Conservation (phyloP, 2,113 vertebrate species). For the Mobula hypostoma region DNA sequence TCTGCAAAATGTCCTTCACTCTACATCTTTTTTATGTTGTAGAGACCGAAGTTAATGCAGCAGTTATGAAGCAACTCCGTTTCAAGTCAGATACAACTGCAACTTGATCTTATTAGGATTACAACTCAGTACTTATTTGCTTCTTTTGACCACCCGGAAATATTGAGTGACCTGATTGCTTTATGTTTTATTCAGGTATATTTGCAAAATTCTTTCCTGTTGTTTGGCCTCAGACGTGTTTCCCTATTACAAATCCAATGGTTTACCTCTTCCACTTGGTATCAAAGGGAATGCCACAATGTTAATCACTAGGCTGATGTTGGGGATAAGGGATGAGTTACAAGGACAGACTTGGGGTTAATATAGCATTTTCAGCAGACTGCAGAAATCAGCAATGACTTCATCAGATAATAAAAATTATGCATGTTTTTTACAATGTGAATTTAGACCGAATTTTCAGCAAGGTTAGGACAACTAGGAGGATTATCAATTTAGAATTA, state of each 20-base stretch:
- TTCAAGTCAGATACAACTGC: neutral
- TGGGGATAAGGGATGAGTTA: neutral
- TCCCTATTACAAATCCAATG: neutral
- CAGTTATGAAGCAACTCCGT: neutral
- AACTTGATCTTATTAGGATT: neutral
- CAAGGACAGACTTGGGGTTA: neutral
- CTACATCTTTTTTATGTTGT: neutral
- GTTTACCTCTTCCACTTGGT: neutral
- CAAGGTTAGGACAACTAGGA: neutral
- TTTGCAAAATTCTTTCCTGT: neutral
- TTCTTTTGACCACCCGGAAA: neutral
- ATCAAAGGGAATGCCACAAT: neutral
- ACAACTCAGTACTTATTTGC: neutral
- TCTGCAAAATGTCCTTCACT: too few relatives aligned
- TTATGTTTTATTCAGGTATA: neutral
- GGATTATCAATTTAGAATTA: neutral
- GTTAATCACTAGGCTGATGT: neutral
- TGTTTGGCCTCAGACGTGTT: neutral
- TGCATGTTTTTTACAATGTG: neutral
- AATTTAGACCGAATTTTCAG: neutral
- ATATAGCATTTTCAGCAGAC: neutral
- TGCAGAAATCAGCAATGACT: neutral
- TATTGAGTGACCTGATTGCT: neutral
- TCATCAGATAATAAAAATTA: neutral
- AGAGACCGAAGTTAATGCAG: neutral